These are phyloP conservation scores for Drosophila repleta DNA, from an alignment of 1,140 invertebrate genomes.

Conservation along the genomic window DNA sequence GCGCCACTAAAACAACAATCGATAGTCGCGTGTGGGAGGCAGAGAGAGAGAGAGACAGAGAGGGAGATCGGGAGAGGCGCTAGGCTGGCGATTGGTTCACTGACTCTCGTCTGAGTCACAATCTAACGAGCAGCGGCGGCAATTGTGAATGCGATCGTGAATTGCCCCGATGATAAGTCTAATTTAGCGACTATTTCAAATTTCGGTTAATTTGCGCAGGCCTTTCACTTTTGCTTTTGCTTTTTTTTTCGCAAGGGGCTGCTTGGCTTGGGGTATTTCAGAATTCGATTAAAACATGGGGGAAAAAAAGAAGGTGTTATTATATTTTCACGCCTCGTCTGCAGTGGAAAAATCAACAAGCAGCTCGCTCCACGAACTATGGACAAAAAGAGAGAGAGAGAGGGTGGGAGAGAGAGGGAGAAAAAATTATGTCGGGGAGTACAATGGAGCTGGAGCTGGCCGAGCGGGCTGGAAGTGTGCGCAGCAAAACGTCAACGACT, in stretches of 20 bases:
- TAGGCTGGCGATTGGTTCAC: slow-evolving; percentile 18
- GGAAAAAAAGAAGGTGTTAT: slow-evolving; percentile 59
- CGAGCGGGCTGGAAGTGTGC: not conserved
- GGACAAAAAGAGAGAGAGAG: too few species aligned
- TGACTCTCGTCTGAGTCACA: slow-evolving; percentile 36
- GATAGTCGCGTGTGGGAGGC: not conserved
- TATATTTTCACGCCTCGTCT: slow-evolving; percentile 80
- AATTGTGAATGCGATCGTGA: slow-evolving; percentile 35
- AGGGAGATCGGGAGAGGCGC: not conserved
- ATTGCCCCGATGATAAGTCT: slow-evolving; percentile 65
- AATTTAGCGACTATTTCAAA: slow-evolving; percentile 63
- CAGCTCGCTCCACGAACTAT: not conserved
- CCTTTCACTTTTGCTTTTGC: slow-evolving; percentile 64
- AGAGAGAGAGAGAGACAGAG: not conserved
- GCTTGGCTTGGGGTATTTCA: not conserved
- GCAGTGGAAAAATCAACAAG: slow-evolving; percentile 48
- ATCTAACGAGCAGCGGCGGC: slow-evolving; percentile 29
- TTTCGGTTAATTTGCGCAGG: slow-evolving; percentile 62
- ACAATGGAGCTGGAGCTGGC: not conserved
- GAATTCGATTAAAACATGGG: slow-evolving; percentile 68
- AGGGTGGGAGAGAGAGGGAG: too few species aligned
- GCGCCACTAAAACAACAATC: slow-evolving; percentile 6
- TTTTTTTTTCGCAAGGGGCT: not conserved
- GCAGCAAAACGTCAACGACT: slow-evolving; percentile 66
- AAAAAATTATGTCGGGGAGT: not conserved